Percentiles rank a stretch among this genome's conserved stretches.
Evolutionary conservation across 2,113 vertebrate species (phyloP).

Genomic region (Drymodes brunneopygia): DNA sequence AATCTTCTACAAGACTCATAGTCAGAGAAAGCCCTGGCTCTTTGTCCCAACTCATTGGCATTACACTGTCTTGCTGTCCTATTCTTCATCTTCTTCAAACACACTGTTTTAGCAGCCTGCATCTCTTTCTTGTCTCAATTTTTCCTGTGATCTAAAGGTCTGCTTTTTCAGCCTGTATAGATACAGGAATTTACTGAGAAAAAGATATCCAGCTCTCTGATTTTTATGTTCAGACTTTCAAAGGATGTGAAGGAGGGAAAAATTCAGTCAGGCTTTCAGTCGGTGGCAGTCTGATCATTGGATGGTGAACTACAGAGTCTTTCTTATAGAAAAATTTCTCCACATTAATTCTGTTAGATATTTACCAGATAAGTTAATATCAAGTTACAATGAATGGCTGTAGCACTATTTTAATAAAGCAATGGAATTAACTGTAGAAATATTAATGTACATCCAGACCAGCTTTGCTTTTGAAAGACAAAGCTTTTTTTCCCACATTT

Average conservation of each 20-base stretch:
- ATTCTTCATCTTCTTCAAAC: background rate
- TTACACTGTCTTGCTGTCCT: background rate
- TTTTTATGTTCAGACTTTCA: background rate
- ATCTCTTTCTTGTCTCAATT: background rate
- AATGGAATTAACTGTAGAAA: constrained; percentile 34
- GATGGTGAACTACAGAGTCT: constrained; percentile 25
- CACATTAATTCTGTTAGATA: constrained; percentile 38
- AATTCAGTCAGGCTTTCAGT: constrained; percentile 4
- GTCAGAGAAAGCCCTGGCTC: background rate
- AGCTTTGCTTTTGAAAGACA: background rate
- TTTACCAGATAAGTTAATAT: constrained; percentile 30
- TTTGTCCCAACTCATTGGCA: background rate
- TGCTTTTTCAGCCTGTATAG: background rate
- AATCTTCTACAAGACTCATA: background rate
- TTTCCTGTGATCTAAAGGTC: background rate
- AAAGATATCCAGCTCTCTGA: background rate
- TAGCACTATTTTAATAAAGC: constrained; percentile 44
- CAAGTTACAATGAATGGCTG: constrained; percentile 38
- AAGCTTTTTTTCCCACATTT: background rate
- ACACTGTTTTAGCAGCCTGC: background rate
- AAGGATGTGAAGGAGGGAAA: background rate
- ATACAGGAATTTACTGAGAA: background rate
- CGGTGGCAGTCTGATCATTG: constrained; percentile 20
- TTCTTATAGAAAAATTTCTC: constrained; percentile 60
- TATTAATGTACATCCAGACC: background rate